These are phyloP conservation scores for Antedon mediterranea DNA, from an alignment of 53 echinoderm and acorn worm genomes.

Conservation along the genomic window DNA sequence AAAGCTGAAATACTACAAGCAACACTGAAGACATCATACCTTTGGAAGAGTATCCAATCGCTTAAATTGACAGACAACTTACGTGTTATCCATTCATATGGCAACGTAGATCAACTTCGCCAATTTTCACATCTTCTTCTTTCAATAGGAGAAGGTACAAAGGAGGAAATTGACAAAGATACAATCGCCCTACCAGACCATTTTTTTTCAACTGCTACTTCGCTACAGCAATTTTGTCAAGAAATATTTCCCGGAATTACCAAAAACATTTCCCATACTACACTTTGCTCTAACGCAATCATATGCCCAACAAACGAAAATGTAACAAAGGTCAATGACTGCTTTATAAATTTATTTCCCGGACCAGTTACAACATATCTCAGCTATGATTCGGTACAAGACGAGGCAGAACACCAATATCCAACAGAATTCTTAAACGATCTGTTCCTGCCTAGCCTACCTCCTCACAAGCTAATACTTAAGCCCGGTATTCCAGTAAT, in stretches of 20 bases:
- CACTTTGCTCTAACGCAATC: neutral
- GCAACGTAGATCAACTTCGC: too few species aligned
- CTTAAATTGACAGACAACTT: neutral
- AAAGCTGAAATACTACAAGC: neutral
- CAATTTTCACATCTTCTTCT: neutral
- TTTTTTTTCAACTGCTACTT: neutral
- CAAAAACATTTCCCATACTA: neutral
- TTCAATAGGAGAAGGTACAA: neutral
- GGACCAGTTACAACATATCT: too few species aligned
- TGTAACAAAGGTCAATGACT: constrained; percentile 1
- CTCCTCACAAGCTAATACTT: constrained; percentile 3
- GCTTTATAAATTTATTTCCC: neutral
- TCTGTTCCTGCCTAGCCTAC: constrained; percentile 6
- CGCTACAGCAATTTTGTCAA: neutral
- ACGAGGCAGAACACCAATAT: too few species aligned
- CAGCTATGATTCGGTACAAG: too few species aligned
- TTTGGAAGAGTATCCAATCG: constrained; percentile 4
- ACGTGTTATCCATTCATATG: neutral
- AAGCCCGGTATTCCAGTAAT: constrained; percentile 12
- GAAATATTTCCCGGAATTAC: neutral
- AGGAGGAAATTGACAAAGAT: neutral
- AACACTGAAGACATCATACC: constrained; percentile 1
- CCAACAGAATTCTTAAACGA: constrained; percentile 14
- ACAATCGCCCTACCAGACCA: constrained; percentile 1
- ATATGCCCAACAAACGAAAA: neutral